phyloP scores from a whole-genome alignment of 2,797 vertebrate genomes.

The Fratercula arctica region DNA sequence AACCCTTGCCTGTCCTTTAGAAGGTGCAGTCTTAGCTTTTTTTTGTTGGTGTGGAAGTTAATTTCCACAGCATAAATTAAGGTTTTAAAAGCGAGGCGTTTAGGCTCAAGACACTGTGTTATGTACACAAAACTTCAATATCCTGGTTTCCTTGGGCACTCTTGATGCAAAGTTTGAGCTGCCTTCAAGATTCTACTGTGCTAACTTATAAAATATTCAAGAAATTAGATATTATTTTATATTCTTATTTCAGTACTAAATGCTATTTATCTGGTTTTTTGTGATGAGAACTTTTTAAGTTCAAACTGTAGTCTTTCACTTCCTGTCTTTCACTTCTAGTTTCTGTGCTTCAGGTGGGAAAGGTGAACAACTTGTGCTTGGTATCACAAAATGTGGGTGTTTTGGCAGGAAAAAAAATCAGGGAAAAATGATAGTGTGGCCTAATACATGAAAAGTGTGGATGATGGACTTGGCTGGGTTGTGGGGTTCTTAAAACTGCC shows the following conservation, averaged over 20 bases:
- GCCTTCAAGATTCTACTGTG: background rate
- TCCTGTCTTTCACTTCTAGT: background rate
- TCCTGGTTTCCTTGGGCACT: background rate
- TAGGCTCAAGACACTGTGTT: background rate
- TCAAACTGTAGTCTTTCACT: background rate
- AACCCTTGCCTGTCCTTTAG: background rate
- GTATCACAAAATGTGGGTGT: accelerated
- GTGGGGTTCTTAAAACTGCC: background rate
- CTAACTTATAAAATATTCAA: background rate
- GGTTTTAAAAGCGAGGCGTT: background rate
- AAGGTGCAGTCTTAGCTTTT: background rate
- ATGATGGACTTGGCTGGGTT: background rate
- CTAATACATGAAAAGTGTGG: background rate
- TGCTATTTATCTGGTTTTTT: background rate
- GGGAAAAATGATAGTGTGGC: background rate
- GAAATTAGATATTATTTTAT: background rate
- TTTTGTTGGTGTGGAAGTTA: background rate
- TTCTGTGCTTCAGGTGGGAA: background rate
- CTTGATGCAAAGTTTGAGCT: background rate
- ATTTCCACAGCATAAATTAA: background rate
- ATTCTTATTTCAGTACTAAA: background rate
- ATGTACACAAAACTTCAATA: background rate
- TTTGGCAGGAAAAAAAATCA: background rate
- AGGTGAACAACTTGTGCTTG: background rate
- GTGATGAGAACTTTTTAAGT: background rate